These are phyloP conservation scores for Corythaixoides concolor DNA, from an alignment of 2,113 vertebrate species.

Conservation along the genomic window DNA sequence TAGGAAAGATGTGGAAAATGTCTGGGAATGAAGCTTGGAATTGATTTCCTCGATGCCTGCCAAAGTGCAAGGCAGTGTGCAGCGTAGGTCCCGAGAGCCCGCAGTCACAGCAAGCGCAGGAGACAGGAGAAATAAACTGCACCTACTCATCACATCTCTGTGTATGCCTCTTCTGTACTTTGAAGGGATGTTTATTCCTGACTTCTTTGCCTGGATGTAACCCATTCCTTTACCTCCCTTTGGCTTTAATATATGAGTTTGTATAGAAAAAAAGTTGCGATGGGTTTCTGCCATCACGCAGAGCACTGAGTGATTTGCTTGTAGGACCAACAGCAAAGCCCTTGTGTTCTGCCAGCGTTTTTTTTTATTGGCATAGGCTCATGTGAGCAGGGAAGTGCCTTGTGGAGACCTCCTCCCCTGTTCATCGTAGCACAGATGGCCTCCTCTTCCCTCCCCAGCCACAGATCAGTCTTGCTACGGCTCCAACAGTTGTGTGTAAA, in stretches of 20 bases:
- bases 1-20: not conserved
- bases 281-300: not conserved
- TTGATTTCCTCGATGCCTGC: not conserved
- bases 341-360: not conserved
- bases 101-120: not conserved
- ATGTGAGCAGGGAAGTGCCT: not conserved
- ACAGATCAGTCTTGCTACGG: not conserved
- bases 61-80: fast-evolving
- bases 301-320: not conserved
- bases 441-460: not conserved
- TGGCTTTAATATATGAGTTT: not conserved
- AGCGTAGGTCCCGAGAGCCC: not conserved
- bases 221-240: not conserved
- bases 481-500: not conserved
- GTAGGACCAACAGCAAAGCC: not conserved
- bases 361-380: not conserved
- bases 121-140: not conserved
- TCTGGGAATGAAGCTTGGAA: not conserved
- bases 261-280: not conserved
- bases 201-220: not conserved
- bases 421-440: not conserved
- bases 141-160: not conserved
- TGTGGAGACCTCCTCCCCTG: not conserved
- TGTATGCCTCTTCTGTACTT: not conserved
- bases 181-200: not conserved